These are phyloP conservation scores for Leucophenga montana DNA, from an alignment of 2,888 invertebrate species.

Conservation along the genomic window DNA sequence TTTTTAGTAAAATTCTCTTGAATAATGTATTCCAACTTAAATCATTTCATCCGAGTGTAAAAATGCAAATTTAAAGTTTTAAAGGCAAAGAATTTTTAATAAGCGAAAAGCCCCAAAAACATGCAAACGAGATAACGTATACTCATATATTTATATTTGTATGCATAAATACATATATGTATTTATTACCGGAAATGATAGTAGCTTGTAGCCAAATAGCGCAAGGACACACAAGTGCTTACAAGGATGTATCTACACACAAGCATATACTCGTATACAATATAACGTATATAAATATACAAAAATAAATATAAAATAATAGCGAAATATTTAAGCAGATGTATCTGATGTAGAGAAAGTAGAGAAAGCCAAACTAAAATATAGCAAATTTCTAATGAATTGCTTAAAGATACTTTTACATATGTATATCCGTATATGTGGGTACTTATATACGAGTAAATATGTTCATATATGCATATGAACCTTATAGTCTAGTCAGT, in stretches of 20 bases:
- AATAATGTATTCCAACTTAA: not conserved
- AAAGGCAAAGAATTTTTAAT: constrained; percentile 3
- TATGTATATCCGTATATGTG: not conserved
- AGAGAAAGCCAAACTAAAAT: not conserved
- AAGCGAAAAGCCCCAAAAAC: constrained; percentile 1
- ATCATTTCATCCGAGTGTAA: not conserved
- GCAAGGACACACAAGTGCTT: not conserved
- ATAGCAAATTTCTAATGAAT: not conserved
- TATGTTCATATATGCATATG: not conserved
- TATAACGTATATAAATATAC: not conserved
- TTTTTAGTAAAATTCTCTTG: too few species aligned
- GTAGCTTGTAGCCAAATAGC: constrained; percentile 2
- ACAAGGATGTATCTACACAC: not conserved
- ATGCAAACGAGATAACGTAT: too few species aligned
- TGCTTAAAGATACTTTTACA: too few species aligned
- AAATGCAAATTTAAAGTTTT: constrained; percentile 1
- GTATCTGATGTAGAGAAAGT: too few species aligned
- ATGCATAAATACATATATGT: not conserved
- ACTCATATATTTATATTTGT: too few species aligned
- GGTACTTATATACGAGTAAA: not conserved
- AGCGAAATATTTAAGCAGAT: too few species aligned
- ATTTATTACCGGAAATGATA: constrained; percentile 15
- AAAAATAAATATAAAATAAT: not conserved
- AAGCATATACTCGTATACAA: not conserved
- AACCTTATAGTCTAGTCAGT: not conserved